Evolutionary conservation across 2,113 vertebrate genomes (phyloP).

Genomic region (Hydropotes inermis): DNA sequence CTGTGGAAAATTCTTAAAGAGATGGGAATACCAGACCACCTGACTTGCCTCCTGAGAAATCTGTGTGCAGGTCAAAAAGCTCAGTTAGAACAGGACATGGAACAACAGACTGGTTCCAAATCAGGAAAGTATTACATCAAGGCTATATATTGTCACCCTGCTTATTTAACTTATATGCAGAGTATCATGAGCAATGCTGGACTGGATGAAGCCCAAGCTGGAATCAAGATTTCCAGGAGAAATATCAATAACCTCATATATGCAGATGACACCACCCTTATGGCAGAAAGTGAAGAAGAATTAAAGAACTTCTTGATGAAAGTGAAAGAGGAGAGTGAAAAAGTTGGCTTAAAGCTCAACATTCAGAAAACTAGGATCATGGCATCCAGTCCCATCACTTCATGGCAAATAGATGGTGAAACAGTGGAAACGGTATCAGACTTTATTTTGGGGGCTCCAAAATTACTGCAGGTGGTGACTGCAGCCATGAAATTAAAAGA

Average conservation of each 20-base stretch:
- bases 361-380: neutral
- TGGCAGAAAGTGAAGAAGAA: neutral
- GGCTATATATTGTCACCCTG: neutral
- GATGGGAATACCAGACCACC: neutral
- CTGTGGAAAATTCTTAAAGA: neutral
- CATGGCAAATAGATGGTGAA: neutral
- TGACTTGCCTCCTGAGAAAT: neutral
- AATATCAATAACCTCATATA: neutral
- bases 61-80: neutral
- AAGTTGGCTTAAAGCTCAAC: neutral
- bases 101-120: neutral
- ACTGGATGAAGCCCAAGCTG: neutral
- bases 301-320: neutral
- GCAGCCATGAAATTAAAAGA: neutral
- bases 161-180: neutral
- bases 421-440: neutral
- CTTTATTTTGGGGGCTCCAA: neutral
- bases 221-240: neutral
- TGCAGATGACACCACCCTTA: neutral
- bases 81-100: neutral
- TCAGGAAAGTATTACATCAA: fast-evolving
- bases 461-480: neutral
- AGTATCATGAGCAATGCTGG: neutral
- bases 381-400: neutral
- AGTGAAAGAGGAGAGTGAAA: neutral